These are phyloP conservation scores for Lipophrys pholis DNA, from an alignment of 2,113 vertebrate species.

Conservation along the genomic window DNA sequence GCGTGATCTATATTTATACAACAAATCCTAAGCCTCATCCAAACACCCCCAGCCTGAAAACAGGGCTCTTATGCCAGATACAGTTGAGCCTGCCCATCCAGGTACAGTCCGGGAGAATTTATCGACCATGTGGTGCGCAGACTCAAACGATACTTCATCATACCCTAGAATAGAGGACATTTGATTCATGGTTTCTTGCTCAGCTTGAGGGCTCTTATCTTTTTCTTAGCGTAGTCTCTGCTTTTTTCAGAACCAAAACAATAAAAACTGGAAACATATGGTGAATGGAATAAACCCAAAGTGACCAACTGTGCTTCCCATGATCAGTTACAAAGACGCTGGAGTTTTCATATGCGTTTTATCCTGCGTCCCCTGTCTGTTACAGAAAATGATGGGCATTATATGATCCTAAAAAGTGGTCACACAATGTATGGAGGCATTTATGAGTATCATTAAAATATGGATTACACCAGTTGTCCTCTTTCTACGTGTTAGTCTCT, in stretches of 20 bases:
- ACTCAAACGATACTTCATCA: constrained; percentile 55
- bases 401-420: not conserved
- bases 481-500: no score
- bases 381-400: no score
- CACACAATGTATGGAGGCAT: not conserved
- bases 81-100: constrained; percentile 44
- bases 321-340: constrained; percentile 8
- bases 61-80: constrained; percentile 6
- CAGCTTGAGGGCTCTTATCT: constrained; percentile 75
- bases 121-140: constrained; percentile 78
- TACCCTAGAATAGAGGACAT: constrained; percentile 53
- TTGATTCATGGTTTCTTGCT: constrained; percentile 74
- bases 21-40: constrained; percentile 4
- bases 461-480: no score
- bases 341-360: constrained; percentile 37
- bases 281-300: constrained; percentile 53
- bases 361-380: not conserved
- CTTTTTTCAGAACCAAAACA: constrained; percentile 61
- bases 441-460: no score
- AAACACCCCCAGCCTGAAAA: not conserved
- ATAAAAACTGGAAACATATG: constrained; percentile 72
- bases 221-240: constrained; percentile 54
- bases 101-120: constrained; percentile 71
- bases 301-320: constrained; percentile 43
- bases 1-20: constrained; percentile 26